Conservation (phyloP, 2,888 invertebrate genomes). For the Drosophila recens region DNA sequence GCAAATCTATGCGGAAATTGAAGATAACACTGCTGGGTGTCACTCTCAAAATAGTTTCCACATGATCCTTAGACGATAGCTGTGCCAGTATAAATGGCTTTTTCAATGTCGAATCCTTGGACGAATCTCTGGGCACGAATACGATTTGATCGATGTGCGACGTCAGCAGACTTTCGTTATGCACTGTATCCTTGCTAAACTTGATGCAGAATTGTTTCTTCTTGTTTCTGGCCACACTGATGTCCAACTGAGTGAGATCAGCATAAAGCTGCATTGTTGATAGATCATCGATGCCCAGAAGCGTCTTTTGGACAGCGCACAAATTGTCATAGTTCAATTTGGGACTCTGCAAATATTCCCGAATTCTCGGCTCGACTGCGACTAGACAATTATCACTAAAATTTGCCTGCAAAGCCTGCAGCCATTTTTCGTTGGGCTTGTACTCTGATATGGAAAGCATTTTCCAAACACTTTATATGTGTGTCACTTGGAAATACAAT, state of each 20-base stretch:
- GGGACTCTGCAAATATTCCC: constrained; percentile 40
- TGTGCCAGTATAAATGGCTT: not conserved
- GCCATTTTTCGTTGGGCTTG: constrained; percentile 28
- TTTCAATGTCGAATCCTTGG: not conserved
- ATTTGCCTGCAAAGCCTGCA: constrained; percentile 17
- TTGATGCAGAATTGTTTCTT: constrained; percentile 11
- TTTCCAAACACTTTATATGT: not conserved
- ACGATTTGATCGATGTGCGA: constrained; percentile 10
- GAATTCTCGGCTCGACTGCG: constrained; percentile 13
- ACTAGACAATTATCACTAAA: constrained; percentile 36
- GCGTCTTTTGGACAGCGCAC: constrained; percentile 47
- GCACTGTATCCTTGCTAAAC: not conserved
- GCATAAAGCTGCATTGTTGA: constrained; percentile 53
- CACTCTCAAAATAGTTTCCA: not conserved
- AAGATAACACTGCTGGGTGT: not conserved
- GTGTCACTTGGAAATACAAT: not conserved
- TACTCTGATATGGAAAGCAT: constrained; percentile 13
- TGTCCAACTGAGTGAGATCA: constrained; percentile 39
- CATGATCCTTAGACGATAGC: not conserved
- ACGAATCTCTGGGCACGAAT: not conserved
- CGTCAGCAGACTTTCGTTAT: constrained; percentile 1
- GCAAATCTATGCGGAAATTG: not conserved
- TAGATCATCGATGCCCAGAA: constrained; percentile 79
- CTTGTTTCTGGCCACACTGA: constrained; percentile 25
- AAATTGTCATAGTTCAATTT: constrained; percentile 58